These are phyloP conservation scores for Cynocephalus volans DNA, from an alignment of 2,113 vertebrate species.

Conservation along the genomic window DNA sequence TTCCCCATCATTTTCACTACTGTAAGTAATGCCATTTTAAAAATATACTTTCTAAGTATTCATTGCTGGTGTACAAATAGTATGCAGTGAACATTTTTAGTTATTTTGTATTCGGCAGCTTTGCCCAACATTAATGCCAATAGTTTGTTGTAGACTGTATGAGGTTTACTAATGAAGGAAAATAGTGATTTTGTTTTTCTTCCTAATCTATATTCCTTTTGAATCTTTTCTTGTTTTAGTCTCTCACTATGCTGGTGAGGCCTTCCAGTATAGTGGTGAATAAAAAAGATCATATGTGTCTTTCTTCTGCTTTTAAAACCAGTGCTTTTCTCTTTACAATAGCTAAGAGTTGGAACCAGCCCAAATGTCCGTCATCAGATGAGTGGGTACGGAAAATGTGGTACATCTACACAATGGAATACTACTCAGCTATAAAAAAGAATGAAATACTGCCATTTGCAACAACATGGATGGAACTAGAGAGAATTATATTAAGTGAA, in stretches of 20 bases:
- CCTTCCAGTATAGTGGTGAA: background rate
- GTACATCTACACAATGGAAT: no score
- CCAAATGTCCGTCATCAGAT: no score
- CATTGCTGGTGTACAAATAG: background rate
- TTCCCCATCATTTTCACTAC: background rate
- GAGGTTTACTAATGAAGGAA: background rate
- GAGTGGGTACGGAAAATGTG: no score
- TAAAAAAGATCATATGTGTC: background rate
- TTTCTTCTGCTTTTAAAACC: background rate
- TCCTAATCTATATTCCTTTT: background rate
- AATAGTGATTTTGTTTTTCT: background rate
- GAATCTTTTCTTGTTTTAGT: constrained; percentile 16
- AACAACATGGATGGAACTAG: no score
- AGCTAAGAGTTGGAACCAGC: no score
- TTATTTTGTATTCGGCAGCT: background rate
- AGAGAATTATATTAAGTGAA: no score
- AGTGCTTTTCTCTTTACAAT: background rate
- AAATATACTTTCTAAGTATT: background rate
- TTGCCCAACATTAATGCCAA: background rate
- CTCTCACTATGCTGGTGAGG: background rate
- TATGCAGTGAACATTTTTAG: background rate
- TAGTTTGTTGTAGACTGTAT: background rate
- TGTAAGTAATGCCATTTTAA: background rate
- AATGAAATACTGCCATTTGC: no score
- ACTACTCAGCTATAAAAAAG: no score